These are phyloP conservation scores for Brachyrhaphis roseni DNA, from an alignment of 2,797 vertebrate species.

Conservation along the genomic window DNA sequence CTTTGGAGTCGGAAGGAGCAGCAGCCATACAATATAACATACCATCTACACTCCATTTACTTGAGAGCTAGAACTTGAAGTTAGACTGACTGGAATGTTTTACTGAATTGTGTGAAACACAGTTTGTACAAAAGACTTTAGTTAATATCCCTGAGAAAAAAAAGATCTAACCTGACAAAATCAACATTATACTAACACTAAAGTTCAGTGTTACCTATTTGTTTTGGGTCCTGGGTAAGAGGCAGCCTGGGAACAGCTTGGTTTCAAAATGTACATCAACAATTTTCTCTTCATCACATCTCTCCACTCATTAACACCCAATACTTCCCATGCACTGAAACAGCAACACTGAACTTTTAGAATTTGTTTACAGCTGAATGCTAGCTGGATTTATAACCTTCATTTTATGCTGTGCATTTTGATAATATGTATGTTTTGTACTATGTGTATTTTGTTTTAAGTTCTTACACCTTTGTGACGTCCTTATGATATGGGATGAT, in stretches of 20 bases:
- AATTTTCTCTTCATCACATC: not conserved
- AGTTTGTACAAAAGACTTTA: not conserved
- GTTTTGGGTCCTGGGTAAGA: not conserved
- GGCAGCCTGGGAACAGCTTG: not conserved
- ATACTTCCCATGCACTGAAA: not conserved
- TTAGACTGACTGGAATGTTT: not conserved
- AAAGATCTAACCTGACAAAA: not conserved
- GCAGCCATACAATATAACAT: constrained; percentile 17
- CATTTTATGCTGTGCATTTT: not conserved
- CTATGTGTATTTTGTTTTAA: no score
- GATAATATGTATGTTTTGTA: no score
- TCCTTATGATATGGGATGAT: no score
- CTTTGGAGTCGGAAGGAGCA: constrained; percentile 49
- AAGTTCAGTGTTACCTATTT: not conserved
- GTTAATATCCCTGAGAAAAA: not conserved
- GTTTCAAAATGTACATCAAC: not conserved
- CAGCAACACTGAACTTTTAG: not conserved
- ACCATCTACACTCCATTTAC: constrained; percentile 28
- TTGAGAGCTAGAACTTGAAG: not conserved
- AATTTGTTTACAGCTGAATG: no score
- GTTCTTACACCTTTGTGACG: not conserved
- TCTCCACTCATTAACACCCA: not conserved
- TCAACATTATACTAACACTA: not conserved
- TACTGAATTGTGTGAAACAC: constrained; percentile 1
- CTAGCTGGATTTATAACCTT: not conserved